phyloP scores from a whole-genome alignment of 2,797 vertebrate genomes.

The Lates japonicus region DNA sequence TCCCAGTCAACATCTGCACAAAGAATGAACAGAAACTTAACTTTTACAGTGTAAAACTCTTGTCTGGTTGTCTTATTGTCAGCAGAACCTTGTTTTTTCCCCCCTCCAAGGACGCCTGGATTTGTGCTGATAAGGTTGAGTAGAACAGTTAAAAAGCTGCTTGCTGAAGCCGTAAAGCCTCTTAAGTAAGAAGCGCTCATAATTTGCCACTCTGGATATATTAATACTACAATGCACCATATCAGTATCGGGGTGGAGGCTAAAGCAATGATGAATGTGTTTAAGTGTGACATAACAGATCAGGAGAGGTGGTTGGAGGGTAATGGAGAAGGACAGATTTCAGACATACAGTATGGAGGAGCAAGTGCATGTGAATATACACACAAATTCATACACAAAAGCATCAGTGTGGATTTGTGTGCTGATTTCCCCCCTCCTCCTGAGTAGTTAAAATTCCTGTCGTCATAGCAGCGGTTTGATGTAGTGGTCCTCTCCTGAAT shows the following conservation, averaged over 20 bases:
- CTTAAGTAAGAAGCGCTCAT: constrained; percentile 68
- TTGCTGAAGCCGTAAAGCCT: constrained; percentile 68
- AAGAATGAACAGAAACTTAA: constrained; percentile 50
- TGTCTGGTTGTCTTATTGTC: constrained; percentile 42
- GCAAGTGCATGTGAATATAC: constrained; percentile 22
- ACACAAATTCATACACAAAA: constrained; percentile 31
- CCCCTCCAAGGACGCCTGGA: constrained; percentile 73
- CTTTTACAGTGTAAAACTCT: constrained; percentile 38
- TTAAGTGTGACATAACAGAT: constrained; percentile 44
- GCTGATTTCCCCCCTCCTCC: background rate
- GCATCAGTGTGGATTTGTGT: constrained; percentile 30
- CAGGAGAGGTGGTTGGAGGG: constrained; percentile 26
- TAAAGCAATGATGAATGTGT: constrained; percentile 50
- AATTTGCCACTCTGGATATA: constrained; percentile 65
- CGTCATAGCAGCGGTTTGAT: constrained; percentile 68
- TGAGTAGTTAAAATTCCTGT: constrained; percentile 61
- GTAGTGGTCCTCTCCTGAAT: constrained; percentile 68
- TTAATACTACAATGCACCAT: constrained; percentile 59
- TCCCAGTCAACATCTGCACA: constrained; percentile 58
- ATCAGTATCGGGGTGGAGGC: constrained; percentile 43
- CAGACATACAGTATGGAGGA: constrained; percentile 27
- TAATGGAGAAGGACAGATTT: constrained; percentile 49
- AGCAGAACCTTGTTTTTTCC: constrained; percentile 45
- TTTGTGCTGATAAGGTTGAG: constrained; percentile 64
- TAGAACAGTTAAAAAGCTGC: constrained; percentile 59